Evolutionary conservation across 1,140 invertebrate species (phyloP).

Genomic region (Pemphigus obesinymphae): DNA sequence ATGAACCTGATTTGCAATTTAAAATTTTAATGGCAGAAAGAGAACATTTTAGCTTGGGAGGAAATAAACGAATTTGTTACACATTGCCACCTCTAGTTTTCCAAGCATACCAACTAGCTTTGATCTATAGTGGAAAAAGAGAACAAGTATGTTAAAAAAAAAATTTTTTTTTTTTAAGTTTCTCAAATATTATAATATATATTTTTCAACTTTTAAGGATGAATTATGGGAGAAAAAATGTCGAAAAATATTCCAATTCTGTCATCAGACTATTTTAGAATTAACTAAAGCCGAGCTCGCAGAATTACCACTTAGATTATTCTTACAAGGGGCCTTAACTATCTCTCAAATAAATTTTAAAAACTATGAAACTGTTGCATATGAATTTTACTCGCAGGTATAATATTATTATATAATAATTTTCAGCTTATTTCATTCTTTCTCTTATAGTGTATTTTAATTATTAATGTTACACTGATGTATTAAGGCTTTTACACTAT

Average conservation of each 20-base stretch:
- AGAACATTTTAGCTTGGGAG: constrained; percentile 84
- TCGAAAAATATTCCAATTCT: constrained; percentile 97
- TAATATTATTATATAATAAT: neutral
- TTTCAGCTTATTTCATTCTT: too few species aligned
- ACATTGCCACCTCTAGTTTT: constrained; percentile 96
- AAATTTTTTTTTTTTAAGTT: neutral
- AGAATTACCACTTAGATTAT: constrained; percentile 87
- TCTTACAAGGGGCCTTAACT: constrained; percentile 89
- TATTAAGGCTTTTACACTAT: constrained; percentile 83
- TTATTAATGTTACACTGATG: constrained; percentile 17
- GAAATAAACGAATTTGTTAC: constrained; percentile 79
- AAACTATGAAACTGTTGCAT: constrained; percentile 92
- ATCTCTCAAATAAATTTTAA: constrained; percentile 89
- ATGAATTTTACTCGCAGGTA: constrained; percentile 96
- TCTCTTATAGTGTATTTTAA: neutral
- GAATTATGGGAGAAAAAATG: constrained; percentile 98
- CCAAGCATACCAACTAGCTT: constrained; percentile 85
- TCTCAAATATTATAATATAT: neutral
- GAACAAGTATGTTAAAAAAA: constrained; percentile 59
- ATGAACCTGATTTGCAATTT: constrained; percentile 88
- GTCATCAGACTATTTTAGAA: constrained; percentile 88
- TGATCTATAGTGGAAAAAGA: constrained; percentile 70
- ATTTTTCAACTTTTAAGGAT: constrained; percentile 60
- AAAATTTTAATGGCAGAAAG: constrained; percentile 80
- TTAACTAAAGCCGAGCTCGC: constrained; percentile 90